A percentile compares a stretch with the other conserved stretches of the same genome.
phyloP scores from a whole-genome alignment of 2,797 vertebrate genomes.

The Molossus molossus region DNA sequence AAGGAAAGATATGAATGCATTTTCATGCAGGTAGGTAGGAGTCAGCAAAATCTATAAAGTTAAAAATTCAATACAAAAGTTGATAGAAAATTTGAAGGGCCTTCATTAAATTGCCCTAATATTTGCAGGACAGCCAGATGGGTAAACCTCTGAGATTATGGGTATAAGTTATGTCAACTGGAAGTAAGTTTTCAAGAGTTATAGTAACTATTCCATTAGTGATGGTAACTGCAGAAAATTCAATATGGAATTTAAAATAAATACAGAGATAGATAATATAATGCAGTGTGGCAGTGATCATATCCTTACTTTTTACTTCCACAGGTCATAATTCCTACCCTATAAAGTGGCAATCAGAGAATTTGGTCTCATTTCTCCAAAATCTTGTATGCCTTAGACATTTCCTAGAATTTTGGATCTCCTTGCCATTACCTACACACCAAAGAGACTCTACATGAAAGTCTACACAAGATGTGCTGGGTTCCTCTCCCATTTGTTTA shows the following conservation, averaged over 20 bases:
- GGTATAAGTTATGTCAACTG: background rate
- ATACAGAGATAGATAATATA: background rate
- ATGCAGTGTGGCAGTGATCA: background rate
- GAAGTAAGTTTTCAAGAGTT: constrained; percentile 1
- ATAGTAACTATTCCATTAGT: background rate
- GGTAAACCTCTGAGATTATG: background rate
- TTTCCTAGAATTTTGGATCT: background rate
- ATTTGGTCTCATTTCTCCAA: background rate
- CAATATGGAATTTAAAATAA: background rate
- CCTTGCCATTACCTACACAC: background rate
- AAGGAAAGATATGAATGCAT: background rate
- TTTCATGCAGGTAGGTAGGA: background rate
- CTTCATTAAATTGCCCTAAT: background rate
- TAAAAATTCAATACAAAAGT: background rate
- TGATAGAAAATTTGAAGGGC: background rate
- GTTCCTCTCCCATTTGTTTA: background rate
- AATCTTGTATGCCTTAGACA: background rate
- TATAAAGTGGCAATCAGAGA: background rate
- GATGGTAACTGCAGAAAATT: background rate
- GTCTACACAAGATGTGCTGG: background rate
- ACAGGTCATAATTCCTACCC: background rate
- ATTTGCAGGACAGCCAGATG: background rate
- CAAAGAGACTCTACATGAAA: background rate
- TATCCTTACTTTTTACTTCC: background rate
- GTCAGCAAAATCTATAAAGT: background rate